phyloP scores from a whole-genome alignment of 2,888 invertebrate genomes.

The Drosophila recens region DNA sequence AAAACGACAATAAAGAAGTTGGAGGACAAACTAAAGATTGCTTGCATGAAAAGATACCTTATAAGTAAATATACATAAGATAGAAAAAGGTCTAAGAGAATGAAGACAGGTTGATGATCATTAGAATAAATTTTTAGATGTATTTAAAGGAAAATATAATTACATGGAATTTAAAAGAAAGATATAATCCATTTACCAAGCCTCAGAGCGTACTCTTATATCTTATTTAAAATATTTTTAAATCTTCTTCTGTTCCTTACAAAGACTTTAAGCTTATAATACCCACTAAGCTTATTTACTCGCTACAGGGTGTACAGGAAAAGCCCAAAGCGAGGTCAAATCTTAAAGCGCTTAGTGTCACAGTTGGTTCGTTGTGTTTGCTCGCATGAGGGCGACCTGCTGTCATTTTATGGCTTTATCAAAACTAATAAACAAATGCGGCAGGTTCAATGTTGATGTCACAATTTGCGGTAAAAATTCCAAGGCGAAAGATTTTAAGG shows the following conservation, averaged over 20 bases:
- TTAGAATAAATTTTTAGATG: neutral
- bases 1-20: constrained; percentile 9
- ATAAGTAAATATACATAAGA: neutral
- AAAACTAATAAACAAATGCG: constrained; percentile 68
- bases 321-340: constrained; percentile 52
- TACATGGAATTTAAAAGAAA: neutral
- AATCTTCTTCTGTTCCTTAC: neutral
- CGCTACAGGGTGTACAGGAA: constrained; percentile 15
- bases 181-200: neutral
- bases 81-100: neutral
- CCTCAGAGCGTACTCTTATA: neutral
- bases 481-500: constrained; percentile 1
- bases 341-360: constrained; percentile 72
- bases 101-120: too few relatives aligned
- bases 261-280: neutral
- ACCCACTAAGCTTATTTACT: neutral
- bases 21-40: neutral
- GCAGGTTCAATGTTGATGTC: constrained; percentile 18
- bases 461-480: constrained; percentile 12
- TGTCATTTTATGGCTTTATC: constrained; percentile 70
- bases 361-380: constrained; percentile 46
- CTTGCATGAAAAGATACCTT: constrained; percentile 5
- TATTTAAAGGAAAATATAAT: neutral
- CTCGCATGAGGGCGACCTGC: constrained; percentile 14
- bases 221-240: neutral